A percentile compares a stretch with the other conserved stretches of the same genome.
phyloP scores from a whole-genome alignment of 2,113 vertebrate genomes.

The Callospermophilus lateralis region DNA sequence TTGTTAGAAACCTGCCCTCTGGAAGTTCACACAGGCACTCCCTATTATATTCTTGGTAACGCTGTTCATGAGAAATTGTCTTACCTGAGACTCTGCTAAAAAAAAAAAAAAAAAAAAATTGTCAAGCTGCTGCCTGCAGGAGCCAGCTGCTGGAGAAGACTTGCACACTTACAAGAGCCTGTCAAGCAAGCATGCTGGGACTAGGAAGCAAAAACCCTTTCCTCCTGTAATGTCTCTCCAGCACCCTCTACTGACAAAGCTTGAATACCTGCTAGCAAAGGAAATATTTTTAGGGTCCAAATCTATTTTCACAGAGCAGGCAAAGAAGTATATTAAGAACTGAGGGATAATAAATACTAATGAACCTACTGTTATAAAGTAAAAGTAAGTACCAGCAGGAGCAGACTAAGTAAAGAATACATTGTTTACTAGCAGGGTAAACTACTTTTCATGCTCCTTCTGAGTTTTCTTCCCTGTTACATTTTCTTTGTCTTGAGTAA shows the following conservation, averaged over 20 bases:
- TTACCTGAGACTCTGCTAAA: not conserved
- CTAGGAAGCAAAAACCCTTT: not conserved
- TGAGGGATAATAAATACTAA: slow-evolving; percentile 6
- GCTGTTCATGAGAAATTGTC: not conserved
- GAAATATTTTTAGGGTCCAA: not conserved
- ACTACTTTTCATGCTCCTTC: not conserved
- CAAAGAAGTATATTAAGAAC: slow-evolving; percentile 19
- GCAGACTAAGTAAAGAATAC: not conserved
- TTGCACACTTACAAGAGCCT: not conserved
- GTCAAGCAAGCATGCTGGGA: not conserved
- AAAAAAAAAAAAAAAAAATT: not conserved
- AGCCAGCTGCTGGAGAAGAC: not conserved
- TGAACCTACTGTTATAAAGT: not conserved
- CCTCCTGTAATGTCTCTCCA: not conserved
- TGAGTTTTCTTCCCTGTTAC: not conserved
- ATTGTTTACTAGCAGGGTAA: slow-evolving; percentile 10
- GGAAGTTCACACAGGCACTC: not conserved
- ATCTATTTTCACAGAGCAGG: slow-evolving; percentile 15
- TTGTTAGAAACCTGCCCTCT: slow-evolving; percentile 2
- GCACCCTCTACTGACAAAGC: not conserved
- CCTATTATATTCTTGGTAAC: not conserved
- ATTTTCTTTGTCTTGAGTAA: not conserved
- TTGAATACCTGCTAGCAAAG: not conserved
- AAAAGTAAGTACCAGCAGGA: slow-evolving; percentile 38
- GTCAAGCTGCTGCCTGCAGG: not conserved